Evolutionary conservation across 2,888 invertebrate species (phyloP), one percentile per base, ranked within the genome.

Genomic region (Caenorhabditis uteleia): DNA sequence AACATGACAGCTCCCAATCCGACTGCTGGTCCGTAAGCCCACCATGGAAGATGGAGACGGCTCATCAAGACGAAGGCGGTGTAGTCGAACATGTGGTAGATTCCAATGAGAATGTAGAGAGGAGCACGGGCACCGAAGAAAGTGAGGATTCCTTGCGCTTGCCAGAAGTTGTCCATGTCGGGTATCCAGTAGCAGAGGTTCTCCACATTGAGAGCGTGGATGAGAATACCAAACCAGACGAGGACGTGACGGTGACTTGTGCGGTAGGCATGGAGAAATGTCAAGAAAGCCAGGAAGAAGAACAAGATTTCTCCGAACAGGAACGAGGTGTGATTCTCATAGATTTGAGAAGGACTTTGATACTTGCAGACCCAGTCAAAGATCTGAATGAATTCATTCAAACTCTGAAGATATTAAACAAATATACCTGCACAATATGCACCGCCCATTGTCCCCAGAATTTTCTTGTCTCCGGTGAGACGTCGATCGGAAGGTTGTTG

Each of bases 91-190:
- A 85, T 84, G 33, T 87, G 86, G 76, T 87, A 91, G 26, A 91
- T 77, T 44, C 82, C 79, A 6, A 89, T 85, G 39, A 91, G 85
- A 46, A 91, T 90, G 78, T 91, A 90, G 0, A 91, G 83, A 0
- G 91, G 91, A 48, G 90, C 84, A 40, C 91, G 86, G 29, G 88
- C 85, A 6, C 90, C 90, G 20, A 91, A 84, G 58, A 91, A 87
- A 67, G 90, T 89, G 25, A 91, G 83, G 0, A 90, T 89, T 1
- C 81, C 81, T 64, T 81, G 58, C 0, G 90, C 89, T 82, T 91
- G 91, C 91, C 91, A 91, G 84, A 90, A 91, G 83, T 90, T 91
- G 84, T 91, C 90, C 61, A 89, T 89, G 64, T 90, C 89, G 0
- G 90, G 90, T 20, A 90, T 77, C 66, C 87, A 87, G 79, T 90